Percentiles rank a stretch among this genome's conserved stretches.
These are phyloP conservation scores for Hyles euphorbiae DNA, from an alignment of 1,140 invertebrate genomes.

Conservation along the genomic window DNA sequence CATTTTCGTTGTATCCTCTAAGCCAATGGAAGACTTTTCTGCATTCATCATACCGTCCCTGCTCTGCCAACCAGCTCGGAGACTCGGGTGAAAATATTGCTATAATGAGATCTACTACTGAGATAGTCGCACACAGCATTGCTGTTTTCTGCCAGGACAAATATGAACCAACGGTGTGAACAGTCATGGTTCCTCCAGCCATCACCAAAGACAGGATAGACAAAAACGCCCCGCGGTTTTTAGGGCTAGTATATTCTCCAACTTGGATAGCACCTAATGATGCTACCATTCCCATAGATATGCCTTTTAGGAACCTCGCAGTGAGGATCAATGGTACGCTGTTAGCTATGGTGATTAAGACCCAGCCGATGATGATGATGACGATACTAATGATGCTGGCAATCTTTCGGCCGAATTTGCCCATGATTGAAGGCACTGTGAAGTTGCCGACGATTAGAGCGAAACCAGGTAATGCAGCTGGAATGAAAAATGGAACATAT, in stretches of 20 bases:
- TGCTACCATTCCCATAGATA: slow-evolving; percentile 12
- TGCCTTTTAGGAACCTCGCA: slow-evolving; percentile 11
- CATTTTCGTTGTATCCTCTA: slow-evolving; percentile 34
- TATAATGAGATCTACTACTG: slow-evolving; percentile 25
- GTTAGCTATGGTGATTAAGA: slow-evolving; percentile 4
- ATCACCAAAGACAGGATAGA: slow-evolving; percentile 26
- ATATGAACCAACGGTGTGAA: slow-evolving; percentile 28
- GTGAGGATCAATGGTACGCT: slow-evolving; percentile 6
- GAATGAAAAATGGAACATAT: not conserved
- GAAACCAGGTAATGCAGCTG: slow-evolving; percentile 8
- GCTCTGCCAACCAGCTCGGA: slow-evolving; percentile 31
- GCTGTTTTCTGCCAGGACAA: slow-evolving; percentile 29
- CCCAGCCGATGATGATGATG: slow-evolving; percentile 11
- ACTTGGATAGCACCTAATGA: slow-evolving; percentile 7
- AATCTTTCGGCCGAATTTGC: slow-evolving; percentile 9
- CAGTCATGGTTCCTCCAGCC: slow-evolving; percentile 20
- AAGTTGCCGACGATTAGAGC: slow-evolving; percentile 7
- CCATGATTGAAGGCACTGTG: slow-evolving; percentile 8
- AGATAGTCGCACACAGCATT: slow-evolving; percentile 19
- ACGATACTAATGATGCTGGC: slow-evolving; percentile 5
- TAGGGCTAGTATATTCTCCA: slow-evolving; percentile 15
- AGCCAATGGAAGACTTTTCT: slow-evolving; percentile 30
- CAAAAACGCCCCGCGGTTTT: slow-evolving; percentile 23
- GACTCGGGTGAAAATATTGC: slow-evolving; percentile 35
- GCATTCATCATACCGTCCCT: slow-evolving; percentile 31